Evolutionary conservation across 2,797 vertebrate genomes (phyloP).

Genomic region (Acanthurus lineatus): DNA sequence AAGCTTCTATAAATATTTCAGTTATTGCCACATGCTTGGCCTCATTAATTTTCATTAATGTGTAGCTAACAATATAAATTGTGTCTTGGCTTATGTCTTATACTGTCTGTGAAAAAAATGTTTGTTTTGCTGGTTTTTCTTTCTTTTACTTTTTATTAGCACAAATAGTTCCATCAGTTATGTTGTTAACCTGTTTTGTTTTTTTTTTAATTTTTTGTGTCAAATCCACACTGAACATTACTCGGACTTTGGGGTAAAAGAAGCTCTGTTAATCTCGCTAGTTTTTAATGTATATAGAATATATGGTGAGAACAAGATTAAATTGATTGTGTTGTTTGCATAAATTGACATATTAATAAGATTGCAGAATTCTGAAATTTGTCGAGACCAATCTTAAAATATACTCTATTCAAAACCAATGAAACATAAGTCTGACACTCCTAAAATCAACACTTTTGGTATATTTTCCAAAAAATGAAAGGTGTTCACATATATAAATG

Average conservation of each 20-base stretch:
- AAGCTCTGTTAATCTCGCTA: conserved; percentile 15
- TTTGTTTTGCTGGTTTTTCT: background rate
- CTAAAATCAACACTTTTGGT: background rate
- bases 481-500: background rate
- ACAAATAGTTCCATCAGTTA: background rate
- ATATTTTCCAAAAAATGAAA: conserved; percentile 3
- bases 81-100: background rate
- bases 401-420: background rate
- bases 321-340: background rate
- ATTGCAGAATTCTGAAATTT: background rate
- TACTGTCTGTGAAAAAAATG: conserved; percentile 8
- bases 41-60: background rate
- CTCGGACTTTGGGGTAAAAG: background rate
- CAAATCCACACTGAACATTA: conserved; percentile 8
- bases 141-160: background rate
- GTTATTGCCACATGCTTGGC: conserved; percentile 6
- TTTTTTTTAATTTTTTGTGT: conserved; percentile 24
- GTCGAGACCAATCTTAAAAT: background rate
- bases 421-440: background rate
- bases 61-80: conserved; percentile 9
- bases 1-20: conserved; percentile 16
- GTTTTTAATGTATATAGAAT: conserved; percentile 15
- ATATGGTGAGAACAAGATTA: background rate
- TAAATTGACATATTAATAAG: conserved; percentile 7
- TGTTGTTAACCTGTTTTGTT: conserved; percentile 19